Percentiles rank a stretch among this genome's conserved stretches.
phyloP scores from a whole-genome alignment of 2,888 invertebrate species.

The Tupiocoris notatus region DNA sequence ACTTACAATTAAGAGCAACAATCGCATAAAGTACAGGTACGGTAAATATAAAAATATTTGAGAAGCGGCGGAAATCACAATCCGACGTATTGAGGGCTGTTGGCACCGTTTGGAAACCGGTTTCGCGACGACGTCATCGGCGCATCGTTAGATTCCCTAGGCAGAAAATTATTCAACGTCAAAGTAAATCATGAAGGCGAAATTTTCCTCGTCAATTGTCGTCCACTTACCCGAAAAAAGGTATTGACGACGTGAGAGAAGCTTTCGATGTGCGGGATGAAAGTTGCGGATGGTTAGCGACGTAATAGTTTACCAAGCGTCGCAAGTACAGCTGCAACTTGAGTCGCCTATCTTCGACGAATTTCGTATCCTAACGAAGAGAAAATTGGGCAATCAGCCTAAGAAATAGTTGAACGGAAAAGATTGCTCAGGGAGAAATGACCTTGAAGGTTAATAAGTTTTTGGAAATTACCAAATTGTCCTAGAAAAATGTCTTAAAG shows the following conservation, averaged over 20 bases:
- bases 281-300: conserved; percentile 70
- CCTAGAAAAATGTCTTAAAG: no score
- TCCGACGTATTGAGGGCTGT: conserved; percentile 14
- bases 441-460: no score
- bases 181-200: not conserved
- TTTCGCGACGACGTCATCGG: not conserved
- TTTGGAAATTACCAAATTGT: no score
- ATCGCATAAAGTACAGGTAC: not conserved
- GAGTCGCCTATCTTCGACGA: conserved; percentile 84
- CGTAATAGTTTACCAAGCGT: conserved; percentile 71
- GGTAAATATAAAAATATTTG: not conserved
- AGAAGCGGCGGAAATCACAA: conserved; percentile 4
- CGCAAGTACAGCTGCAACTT: conserved; percentile 85
- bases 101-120: not conserved
- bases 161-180: not conserved
- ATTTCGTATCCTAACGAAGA: conserved; percentile 64
- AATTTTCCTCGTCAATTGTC: not conserved
- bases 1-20: not conserved
- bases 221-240: conserved; percentile 75
- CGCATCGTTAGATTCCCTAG: conserved; percentile 11
- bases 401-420: not conserved
- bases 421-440: no score
- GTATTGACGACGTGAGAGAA: conserved; percentile 74
- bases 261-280: conserved; percentile 72
- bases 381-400: not conserved